A percentile compares a stretch with the other conserved stretches of the same genome.
Conservation (phyloP, 2,797 vertebrate genomes). For the Lagorchestes hirsutus region DNA sequence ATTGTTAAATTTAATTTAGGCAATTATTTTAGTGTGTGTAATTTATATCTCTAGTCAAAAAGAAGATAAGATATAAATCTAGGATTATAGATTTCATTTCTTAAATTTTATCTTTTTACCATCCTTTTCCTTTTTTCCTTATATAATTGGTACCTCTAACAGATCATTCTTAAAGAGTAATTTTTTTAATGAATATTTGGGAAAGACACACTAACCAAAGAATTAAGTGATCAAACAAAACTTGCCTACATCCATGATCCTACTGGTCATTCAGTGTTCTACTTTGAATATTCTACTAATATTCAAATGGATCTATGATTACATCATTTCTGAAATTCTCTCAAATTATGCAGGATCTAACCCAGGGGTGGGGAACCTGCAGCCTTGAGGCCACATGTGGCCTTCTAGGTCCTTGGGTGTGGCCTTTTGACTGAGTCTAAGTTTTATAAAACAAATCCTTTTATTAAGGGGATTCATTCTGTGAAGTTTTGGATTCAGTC, state of each 20-base stretch:
- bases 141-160: not conserved
- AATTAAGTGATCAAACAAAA: not conserved
- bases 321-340: not conserved
- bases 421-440: no score
- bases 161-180: not conserved
- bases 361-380: not conserved
- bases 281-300: not conserved
- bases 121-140: not conserved
- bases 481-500: no score
- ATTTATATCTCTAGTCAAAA: not conserved
- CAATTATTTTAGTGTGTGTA: not conserved
- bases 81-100: not conserved
- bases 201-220: not conserved
- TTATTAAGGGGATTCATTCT: no score
- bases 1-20: not conserved
- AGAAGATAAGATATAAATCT: not conserved
- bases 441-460: no score
- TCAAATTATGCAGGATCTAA: not conserved
- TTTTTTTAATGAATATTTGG: not conserved
- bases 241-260: not conserved
- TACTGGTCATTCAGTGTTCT: not conserved
- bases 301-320: not conserved
- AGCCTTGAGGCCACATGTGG: no score
- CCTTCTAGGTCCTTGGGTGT: no score
- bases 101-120: not conserved